Percentiles rank a stretch among this genome's conserved stretches.
phyloP scores from a whole-genome alignment of 1,140 invertebrate species.

The Physella acuta region DNA sequence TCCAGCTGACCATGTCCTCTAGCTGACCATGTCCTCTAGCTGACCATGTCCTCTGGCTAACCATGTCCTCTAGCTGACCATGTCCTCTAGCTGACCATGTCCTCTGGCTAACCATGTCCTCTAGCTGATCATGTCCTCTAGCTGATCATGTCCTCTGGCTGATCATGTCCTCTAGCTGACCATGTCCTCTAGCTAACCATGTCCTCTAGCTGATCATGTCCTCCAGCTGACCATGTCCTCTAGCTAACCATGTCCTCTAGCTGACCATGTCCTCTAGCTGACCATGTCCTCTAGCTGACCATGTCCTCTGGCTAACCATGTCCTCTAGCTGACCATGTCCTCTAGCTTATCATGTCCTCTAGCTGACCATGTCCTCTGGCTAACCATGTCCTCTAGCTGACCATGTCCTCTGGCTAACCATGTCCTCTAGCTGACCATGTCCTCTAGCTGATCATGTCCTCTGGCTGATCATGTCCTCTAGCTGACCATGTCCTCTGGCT shows the following conservation, averaged over 20 bases:
- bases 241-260: too few species aligned
- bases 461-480: not conserved
- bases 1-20: not conserved
- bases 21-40: not conserved
- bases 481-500: not conserved
- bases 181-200: not conserved
- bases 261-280: too few species aligned
- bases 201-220: not conserved
- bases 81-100: too few species aligned
- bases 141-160: slow-evolving; percentile 46
- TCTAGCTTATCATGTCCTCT: not conserved
- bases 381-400: not conserved
- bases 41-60: not conserved
- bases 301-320: too few species aligned
- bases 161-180: not conserved
- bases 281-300: too few species aligned
- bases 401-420: not conserved
- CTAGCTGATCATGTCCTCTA: too few species aligned
- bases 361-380: not conserved
- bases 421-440: not conserved
- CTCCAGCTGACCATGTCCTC: not conserved
- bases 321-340: slow-evolving; percentile 41
- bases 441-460: not conserved
- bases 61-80: too few species aligned
- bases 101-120: too few species aligned